Evolutionary conservation across 1,140 invertebrate species (phyloP), one percentile per base, ranked within the genome.

Genomic region (Sitodiplosis mosellana): DNA sequence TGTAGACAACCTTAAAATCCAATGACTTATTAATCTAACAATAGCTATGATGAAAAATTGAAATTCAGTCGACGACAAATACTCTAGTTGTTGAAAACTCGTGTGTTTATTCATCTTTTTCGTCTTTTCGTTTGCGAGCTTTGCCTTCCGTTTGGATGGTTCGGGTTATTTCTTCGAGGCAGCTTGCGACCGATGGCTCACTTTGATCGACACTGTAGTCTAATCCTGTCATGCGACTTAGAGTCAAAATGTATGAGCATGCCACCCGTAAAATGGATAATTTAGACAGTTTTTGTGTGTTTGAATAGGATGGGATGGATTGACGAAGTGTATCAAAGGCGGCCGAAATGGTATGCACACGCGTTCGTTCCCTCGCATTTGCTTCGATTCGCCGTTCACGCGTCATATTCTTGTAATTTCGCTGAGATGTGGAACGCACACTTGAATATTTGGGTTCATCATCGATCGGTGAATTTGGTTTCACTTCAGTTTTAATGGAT

Each of bases 401-500:
- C 0, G 87, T 93, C 88, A 93, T 92, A 59, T 91, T 93, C 59
- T 94, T 93, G 63, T 93, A 92, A 61, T 92, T 92, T 50, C 88
- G 77, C 55, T 87, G 83, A 45, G 85, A 76, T 21, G 73, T 65
- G 10, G 69, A 69, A 36, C 42, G 19, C 27, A 43, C 46, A 48
- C 21, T 53, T 15, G 18, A 27, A n/a, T n/a, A n/a, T 27, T 27
- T 27, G 27, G 27, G 27, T 27, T 27, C 27, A 27, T 27, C 27
- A 27, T 49, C 50, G 18, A 10, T 11, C 12, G 22, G 47, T 51
- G 33, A 18, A 36, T 34, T 38, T 12, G 51, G 46, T 48, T 11
- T 44, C 40, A 11, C 33, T 33, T 46, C 33, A 49, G 38, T 14
- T 50, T 41, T 18, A n/a, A 20, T 40, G n/a, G 18, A 21, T 11